These are phyloP conservation scores for Tetrax tetrax DNA, from an alignment of 2,113 vertebrate genomes.

Conservation along the genomic window DNA sequence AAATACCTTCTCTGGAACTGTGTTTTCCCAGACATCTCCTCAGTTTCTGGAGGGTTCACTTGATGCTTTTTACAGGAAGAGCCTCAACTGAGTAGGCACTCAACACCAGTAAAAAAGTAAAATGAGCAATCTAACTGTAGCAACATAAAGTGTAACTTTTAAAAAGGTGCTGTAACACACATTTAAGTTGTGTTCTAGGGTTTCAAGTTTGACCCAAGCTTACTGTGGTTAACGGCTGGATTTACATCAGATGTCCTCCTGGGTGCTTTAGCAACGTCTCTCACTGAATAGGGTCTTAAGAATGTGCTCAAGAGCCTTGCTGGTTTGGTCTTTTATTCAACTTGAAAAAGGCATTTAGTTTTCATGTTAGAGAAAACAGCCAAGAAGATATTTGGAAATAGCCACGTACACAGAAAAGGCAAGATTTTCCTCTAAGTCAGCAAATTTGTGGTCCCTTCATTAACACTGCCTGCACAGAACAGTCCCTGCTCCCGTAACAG, in stretches of 20 bases:
- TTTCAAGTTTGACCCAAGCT: not conserved
- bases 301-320: not conserved
- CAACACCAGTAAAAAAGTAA: not conserved
- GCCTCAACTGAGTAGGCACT: not conserved
- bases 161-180: not conserved
- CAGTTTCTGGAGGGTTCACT: not conserved
- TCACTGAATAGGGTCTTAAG: not conserved
- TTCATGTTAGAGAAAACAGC: not conserved
- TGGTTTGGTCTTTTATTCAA: not conserved
- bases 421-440: not conserved
- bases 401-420: accelerated
- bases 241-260: not conserved
- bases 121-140: not conserved
- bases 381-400: not conserved
- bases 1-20: not conserved
- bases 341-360: not conserved
- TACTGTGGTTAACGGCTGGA: not conserved
- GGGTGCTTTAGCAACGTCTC: not conserved
- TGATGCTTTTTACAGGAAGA: not conserved
- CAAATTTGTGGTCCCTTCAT: too few species aligned
- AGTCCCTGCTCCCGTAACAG: too few species aligned
- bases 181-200: not conserved
- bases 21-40: not conserved
- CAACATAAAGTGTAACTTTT: not conserved
- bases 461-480: too few species aligned